phyloP scores from a whole-genome alignment of 2,888 invertebrate species.

The Phengaris arion region DNA sequence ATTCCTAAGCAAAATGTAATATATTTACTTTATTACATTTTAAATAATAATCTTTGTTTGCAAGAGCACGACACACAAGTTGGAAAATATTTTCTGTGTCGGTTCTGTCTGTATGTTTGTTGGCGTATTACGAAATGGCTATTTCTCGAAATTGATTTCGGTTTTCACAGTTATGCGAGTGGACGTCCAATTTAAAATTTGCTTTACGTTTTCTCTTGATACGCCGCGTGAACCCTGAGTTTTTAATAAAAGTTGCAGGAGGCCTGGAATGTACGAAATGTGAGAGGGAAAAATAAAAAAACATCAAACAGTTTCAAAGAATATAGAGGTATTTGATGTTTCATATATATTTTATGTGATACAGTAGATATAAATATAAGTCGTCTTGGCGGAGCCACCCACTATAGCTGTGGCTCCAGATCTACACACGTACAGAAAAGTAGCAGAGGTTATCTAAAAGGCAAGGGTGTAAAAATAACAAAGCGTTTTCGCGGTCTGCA shows the following conservation, averaged over 20 bases:
- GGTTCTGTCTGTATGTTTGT: background rate
- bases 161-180: background rate
- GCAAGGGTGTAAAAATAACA: background rate
- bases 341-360: background rate
- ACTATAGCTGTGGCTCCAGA: too few species aligned
- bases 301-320: background rate
- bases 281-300: background rate
- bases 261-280: background rate
- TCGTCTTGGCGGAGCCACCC: too few species aligned
- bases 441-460: too few species aligned
- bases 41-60: too few species aligned
- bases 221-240: background rate
- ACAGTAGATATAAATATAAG: too few species aligned
- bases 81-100: too few species aligned
- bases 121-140: background rate
- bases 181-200: conserved; percentile 11
- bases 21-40: background rate
- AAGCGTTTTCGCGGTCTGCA: background rate
- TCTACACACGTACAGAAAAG: too few species aligned
- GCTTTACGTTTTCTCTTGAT: background rate
- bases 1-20: conserved; percentile 67
- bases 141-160: conserved; percentile 2
- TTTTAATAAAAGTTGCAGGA: conserved; percentile 17
- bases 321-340: background rate
- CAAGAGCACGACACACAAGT: too few species aligned